These are phyloP conservation scores for Carassius carassius DNA, from an alignment of 2,113 vertebrate genomes.

Conservation along the genomic window DNA sequence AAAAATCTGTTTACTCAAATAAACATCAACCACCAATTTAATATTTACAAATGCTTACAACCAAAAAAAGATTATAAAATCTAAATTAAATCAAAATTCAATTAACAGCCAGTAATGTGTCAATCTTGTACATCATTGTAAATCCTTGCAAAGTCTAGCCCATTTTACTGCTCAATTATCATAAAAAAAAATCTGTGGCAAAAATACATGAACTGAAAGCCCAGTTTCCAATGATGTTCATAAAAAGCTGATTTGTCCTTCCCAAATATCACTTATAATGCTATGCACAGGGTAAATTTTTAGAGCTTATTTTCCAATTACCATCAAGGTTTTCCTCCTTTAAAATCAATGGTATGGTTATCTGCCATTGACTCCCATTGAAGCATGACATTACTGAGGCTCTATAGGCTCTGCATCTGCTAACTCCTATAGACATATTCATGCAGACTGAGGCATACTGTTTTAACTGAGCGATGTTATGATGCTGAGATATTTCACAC, in stretches of 20 bases:
- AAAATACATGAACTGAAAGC: background rate
- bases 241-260: background rate
- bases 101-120: background rate
- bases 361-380: background rate
- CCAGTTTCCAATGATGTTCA: background rate
- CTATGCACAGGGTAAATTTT: background rate
- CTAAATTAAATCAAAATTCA: background rate
- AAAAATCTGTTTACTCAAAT: too few relatives aligned
- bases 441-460: background rate
- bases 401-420: background rate
- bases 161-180: background rate
- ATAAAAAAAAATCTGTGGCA: background rate
- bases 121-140: background rate
- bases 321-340: background rate
- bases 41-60: too few relatives aligned
- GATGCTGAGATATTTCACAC: conserved; percentile 11
- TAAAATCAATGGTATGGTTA: background rate
- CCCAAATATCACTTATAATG: background rate
- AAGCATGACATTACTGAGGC: background rate
- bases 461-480: background rate
- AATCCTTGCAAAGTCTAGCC: background rate
- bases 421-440: background rate
- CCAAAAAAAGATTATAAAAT: background rate
- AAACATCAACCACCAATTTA: too few relatives aligned
- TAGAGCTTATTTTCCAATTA: background rate